Percentiles rank a stretch among this genome's conserved stretches.
Evolutionary conservation across 2,888 invertebrate genomes (phyloP).

Genomic region (Apamea epomidion): DNA sequence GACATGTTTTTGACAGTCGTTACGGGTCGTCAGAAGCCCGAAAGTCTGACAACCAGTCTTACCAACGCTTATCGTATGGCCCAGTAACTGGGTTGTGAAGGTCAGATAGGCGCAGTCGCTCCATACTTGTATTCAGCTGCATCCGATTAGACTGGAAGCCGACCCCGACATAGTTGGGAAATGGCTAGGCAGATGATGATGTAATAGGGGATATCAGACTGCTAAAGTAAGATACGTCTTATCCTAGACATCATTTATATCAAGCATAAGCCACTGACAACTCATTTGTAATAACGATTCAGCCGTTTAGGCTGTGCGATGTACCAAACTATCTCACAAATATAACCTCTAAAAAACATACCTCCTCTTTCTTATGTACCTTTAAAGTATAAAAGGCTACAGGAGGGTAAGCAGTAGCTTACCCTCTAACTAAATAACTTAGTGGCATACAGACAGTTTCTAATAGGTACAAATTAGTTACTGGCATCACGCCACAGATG

Average conservation of each 20-base stretch:
- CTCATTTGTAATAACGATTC: neutral
- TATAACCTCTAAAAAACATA: neutral
- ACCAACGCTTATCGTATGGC: neutral
- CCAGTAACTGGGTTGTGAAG: neutral
- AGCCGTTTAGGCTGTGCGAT: neutral
- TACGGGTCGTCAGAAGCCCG: neutral
- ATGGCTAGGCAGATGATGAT: neutral
- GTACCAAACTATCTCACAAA: neutral
- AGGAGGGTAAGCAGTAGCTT: no score
- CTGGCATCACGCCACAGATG: constrained; percentile 49
- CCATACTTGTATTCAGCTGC: neutral
- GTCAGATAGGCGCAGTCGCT: no score
- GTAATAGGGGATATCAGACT: neutral
- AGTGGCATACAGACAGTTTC: constrained; percentile 23
- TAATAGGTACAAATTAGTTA: constrained; percentile 56
- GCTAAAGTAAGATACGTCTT: neutral
- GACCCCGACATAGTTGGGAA: no score
- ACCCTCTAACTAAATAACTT: constrained; percentile 27
- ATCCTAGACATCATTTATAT: neutral
- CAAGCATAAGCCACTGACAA: neutral
- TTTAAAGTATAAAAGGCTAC: no score
- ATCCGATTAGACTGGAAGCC: no score
- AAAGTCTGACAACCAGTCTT: neutral
- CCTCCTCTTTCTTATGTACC: no score
- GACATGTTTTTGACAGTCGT: neutral